Percentiles rank a stretch among this genome's conserved stretches.
These are phyloP conservation scores for Yponomeuta evonymella DNA, from an alignment of 2,888 invertebrate genomes.

Conservation along the genomic window DNA sequence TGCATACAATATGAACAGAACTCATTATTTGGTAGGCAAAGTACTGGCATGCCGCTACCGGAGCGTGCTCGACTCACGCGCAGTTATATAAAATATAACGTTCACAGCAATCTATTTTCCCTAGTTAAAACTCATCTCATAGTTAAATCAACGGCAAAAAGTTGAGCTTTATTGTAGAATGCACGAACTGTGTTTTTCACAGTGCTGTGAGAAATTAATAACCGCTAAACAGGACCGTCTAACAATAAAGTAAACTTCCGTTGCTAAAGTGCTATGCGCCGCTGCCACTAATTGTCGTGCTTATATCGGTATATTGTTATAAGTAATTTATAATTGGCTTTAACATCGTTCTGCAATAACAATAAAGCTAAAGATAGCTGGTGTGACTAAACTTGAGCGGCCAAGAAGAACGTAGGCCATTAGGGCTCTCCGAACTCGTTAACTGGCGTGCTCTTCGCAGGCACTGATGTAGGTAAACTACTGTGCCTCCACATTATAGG, in stretches of 20 bases:
- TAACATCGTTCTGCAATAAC: constrained; percentile 14
- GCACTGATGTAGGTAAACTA: not conserved
- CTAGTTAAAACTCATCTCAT: constrained; percentile 40
- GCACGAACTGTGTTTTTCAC: constrained; percentile 46
- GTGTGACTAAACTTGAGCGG: not conserved
- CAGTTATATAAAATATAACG: constrained; percentile 21
- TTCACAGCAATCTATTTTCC: constrained; percentile 39
- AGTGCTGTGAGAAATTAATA: constrained; percentile 19
- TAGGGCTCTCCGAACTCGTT: not conserved
- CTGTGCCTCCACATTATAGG: not conserved
- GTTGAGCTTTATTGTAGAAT: constrained; percentile 34
- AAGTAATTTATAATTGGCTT: constrained; percentile 31
- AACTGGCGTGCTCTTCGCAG: not conserved
- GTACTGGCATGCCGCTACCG: constrained; percentile 8
- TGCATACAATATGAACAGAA: not conserved
- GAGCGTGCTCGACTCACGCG: constrained; percentile 14
- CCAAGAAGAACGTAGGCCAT: not conserved
- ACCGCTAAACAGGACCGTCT: constrained; percentile 33
- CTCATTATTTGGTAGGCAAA: constrained; percentile 14
- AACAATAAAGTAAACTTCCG: constrained; percentile 56
- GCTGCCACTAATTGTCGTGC: constrained; percentile 52
- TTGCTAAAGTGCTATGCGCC: constrained; percentile 44
- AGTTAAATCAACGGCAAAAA: constrained; percentile 34
- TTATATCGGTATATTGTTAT: constrained; percentile 45
- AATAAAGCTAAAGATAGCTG: not conserved